Evolutionary conservation across 1,140 invertebrate genomes (phyloP).

Genomic region (Coelopa frigida): DNA sequence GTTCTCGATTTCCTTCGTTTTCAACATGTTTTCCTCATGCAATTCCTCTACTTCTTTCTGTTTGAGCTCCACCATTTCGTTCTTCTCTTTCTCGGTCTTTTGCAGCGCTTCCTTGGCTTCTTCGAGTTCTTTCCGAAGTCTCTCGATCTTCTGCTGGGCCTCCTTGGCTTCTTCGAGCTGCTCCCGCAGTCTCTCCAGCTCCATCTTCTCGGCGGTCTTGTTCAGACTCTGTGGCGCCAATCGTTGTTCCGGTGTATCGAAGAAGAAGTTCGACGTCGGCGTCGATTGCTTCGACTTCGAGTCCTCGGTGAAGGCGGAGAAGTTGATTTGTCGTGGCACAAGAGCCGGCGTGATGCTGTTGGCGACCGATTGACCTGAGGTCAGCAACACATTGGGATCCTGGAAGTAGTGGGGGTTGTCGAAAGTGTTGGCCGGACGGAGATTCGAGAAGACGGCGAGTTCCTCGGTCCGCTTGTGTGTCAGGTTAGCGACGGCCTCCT

Average conservation of each 20-base stretch:
- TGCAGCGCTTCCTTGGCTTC: slow-evolving; percentile 16
- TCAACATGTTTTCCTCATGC: slow-evolving; percentile 14
- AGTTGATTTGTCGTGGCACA: slow-evolving; percentile 40
- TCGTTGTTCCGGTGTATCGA: slow-evolving; percentile 34
- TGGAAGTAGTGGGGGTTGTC: slow-evolving; percentile 42
- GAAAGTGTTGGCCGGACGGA: slow-evolving; percentile 33
- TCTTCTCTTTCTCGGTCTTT: slow-evolving; percentile 24
- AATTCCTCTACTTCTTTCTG: slow-evolving; percentile 34
- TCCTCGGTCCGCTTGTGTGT: slow-evolving; percentile 39
- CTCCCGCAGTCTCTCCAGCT: background rate
- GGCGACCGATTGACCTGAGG: slow-evolving; percentile 22
- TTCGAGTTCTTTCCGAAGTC: slow-evolving; percentile 3
- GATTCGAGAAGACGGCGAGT: slow-evolving; percentile 26
- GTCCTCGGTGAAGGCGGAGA: slow-evolving; percentile 37
- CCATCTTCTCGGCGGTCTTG: slow-evolving; percentile 22
- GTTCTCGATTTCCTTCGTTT: slow-evolving; percentile 23
- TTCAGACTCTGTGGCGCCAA: slow-evolving; percentile 21
- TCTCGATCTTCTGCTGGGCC: slow-evolving; percentile 7
- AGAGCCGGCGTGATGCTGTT: slow-evolving; percentile 27
- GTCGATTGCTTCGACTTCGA: slow-evolving; percentile 44
- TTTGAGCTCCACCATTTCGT: slow-evolving; percentile 5
- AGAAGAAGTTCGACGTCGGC: slow-evolving; percentile 33
- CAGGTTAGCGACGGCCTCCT: slow-evolving; percentile 35
- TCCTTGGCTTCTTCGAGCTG: background rate
- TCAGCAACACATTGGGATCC: slow-evolving; percentile 19